Evolutionary conservation across 2,888 invertebrate species (phyloP), one percentile per base, ranked within the genome.

Genomic region (Habroteleia sp.): DNA sequence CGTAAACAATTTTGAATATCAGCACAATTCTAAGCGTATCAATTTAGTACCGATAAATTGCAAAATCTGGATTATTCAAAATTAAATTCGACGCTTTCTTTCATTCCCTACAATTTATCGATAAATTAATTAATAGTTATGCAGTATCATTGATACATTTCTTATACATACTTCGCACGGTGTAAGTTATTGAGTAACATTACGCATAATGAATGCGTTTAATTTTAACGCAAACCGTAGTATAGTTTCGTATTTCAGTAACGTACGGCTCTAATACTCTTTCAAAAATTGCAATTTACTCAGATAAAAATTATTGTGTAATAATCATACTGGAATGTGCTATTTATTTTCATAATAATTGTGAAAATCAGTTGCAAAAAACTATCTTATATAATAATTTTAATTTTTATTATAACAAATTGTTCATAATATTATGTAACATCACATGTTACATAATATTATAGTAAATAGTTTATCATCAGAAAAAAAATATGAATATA

Each of bases 201-300:
- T 31, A 68, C 56, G 56, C 48, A 39, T 66, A 66, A 66, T 41
- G 66, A 56, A 56, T 66, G 66, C 39, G 46, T 66, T 66, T 66
- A 56, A 56, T 66, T 66, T 66, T 16, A 62, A 63, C 63, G 41
- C 48, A 10, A 48, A 29, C 17, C 11, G 11, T 7, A 48, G 46
- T 11, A 20, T 23, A 16, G 35, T 8, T 14, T 37, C 20, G 54
- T 16, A 44, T 17, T 44, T 44, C 10, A 14, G n/a, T 54, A 65
- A 37, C 25, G 0, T 23, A 23, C 16, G 50, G 13, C 27, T 46
- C 4, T 16, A 35, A 27, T 37, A 10, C 13, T 14, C 33, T 20
- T 27, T 37, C 8, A 46, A 62, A 62, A 62, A 25, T 35, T 4
- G 5, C 11, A n/a, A 1, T 37, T 54, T 35, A 27, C 20, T 4